These are phyloP conservation scores for Esox lucius DNA, from an alignment of 2,797 vertebrate genomes.

Conservation along the genomic window DNA sequence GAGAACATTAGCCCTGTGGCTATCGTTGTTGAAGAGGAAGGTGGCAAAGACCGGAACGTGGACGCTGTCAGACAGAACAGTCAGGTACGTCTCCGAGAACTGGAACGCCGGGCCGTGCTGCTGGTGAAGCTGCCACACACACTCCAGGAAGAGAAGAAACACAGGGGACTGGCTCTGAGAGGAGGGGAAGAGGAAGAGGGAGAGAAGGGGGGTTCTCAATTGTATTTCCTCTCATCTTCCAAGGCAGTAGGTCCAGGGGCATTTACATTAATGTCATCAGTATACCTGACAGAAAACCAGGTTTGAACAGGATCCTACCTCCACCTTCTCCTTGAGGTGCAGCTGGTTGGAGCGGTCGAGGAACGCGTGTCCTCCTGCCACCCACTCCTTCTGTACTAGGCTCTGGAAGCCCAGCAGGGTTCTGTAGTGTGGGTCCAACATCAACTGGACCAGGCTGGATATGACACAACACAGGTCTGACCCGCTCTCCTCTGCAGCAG, in stretches of 20 bases:
- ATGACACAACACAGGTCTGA: conserved; percentile 84
- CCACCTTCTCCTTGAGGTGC: conserved; percentile 77
- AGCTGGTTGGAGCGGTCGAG: conserved; percentile 87
- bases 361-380: conserved; percentile 82
- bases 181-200: background rate
- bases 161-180: conserved; percentile 60
- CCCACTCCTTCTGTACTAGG: conserved; percentile 88
- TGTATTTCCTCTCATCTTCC: too few relatives aligned
- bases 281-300: background rate
- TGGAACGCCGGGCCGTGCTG: conserved; percentile 84
- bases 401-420: conserved; percentile 85
- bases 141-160: conserved; percentile 86
- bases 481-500: conserved; percentile 61
- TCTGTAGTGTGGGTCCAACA: conserved; percentile 85
- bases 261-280: background rate
- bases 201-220: background rate
- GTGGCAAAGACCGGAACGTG: conserved; percentile 86
- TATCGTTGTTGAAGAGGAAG: conserved; percentile 85
- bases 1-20: conserved; percentile 70
- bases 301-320: conserved; percentile 62
- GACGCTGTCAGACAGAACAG: conserved; percentile 85
- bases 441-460: conserved; percentile 85
- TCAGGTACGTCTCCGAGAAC: conserved; percentile 88
- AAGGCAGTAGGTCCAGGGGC: too few relatives aligned
- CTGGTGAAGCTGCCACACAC: conserved; percentile 84